These are phyloP conservation scores for Heliconius hermathena DNA, from an alignment of 1,140 invertebrate genomes.

Conservation along the genomic window DNA sequence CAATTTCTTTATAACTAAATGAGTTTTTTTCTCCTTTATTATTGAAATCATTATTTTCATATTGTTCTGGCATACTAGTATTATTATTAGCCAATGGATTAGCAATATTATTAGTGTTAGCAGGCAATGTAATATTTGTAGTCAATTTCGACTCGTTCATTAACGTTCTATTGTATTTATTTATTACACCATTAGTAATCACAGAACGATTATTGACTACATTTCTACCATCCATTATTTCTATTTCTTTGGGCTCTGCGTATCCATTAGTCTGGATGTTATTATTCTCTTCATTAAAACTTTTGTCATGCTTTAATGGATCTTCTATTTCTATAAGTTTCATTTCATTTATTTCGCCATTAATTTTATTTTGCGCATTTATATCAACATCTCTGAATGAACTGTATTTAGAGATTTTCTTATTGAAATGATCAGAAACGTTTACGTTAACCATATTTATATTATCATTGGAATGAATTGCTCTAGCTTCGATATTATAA, in stretches of 20 bases:
- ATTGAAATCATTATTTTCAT: neutral
- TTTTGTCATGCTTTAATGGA: neutral
- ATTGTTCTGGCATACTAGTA: neutral
- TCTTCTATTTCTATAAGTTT: neutral
- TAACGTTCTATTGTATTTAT: neutral
- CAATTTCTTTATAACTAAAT: no score
- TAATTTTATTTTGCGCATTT: neutral
- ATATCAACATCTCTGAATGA: neutral
- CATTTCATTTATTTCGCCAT: neutral
- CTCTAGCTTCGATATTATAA: no score
- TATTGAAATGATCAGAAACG: neutral
- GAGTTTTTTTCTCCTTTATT: no score
- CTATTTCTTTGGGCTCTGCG: neutral
- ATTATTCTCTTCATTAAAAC: neutral
- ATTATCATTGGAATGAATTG: no score
- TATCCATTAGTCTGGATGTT: neutral
- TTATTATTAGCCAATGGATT: neutral
- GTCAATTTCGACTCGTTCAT: neutral
- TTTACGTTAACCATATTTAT: neutral
- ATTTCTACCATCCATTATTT: neutral
- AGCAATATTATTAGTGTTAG: neutral
- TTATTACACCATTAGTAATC: neutral
- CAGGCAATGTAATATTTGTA: neutral
- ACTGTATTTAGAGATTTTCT: neutral
- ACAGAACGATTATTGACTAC: neutral